A percentile compares a stretch with the other conserved stretches of the same genome.
Evolutionary conservation across 2,797 vertebrate genomes (phyloP).

Genomic region (Carduelis carduelis): DNA sequence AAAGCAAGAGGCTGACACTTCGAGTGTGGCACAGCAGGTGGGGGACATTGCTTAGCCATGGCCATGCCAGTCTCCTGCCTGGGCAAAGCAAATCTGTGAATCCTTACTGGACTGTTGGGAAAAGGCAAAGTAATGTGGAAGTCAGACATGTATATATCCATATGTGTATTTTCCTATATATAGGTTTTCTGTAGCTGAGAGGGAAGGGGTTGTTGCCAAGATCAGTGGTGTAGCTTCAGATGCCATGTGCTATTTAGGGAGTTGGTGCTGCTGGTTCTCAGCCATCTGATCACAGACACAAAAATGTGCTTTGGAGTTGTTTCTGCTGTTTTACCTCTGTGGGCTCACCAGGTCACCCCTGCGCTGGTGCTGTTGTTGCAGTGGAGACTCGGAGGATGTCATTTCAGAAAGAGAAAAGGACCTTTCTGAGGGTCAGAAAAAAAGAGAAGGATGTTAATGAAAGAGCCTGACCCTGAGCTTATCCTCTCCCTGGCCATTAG

Average conservation of each 20-base stretch:
- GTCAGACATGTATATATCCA: neutral
- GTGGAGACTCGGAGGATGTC: neutral
- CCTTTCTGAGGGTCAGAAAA: neutral
- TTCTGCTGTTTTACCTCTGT: neutral
- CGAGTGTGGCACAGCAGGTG: neutral
- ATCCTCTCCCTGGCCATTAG: neutral
- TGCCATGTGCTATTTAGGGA: neutral
- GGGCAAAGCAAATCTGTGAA: neutral
- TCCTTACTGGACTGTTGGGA: neutral
- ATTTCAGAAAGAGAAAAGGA: neutral
- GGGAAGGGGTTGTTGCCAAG: neutral
- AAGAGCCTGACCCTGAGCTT: neutral
- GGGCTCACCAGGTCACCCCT: neutral
- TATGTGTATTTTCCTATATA: neutral
- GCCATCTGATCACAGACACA: neutral
- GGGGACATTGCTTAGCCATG: neutral
- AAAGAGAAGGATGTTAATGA: neutral
- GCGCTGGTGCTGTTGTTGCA: accelerated
- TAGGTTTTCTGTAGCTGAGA: neutral
- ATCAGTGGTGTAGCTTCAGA: neutral
- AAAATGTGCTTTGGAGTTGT: neutral
- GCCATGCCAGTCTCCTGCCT: neutral
- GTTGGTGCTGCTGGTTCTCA: neutral
- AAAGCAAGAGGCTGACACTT: neutral
- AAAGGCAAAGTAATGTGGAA: neutral